phyloP scores from a whole-genome alignment of 2,113 vertebrate species.

The Baryphthengus martii region DNA sequence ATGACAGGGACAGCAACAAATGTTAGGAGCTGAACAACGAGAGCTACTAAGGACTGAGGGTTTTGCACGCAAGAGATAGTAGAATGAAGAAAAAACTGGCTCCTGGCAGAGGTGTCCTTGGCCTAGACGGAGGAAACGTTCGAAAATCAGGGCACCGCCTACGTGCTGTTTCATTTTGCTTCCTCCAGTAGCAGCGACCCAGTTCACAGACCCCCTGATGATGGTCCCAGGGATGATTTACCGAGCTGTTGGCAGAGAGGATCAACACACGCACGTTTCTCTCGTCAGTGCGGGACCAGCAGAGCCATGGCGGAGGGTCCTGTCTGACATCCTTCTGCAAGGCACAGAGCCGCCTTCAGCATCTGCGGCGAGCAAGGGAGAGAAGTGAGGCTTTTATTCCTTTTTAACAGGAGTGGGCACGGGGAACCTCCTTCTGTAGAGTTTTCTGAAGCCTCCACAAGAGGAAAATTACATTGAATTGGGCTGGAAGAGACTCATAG shows the following conservation, averaged over 20 bases:
- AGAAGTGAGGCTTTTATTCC: not conserved
- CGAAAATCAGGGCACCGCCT: not conserved
- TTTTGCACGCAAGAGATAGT: not conserved
- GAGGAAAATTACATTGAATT: not conserved
- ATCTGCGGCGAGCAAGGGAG: fast-evolving
- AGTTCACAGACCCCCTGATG: not conserved
- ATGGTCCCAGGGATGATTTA: not conserved
- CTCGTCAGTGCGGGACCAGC: not conserved
- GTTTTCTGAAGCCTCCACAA: not conserved
- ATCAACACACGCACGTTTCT: not conserved
- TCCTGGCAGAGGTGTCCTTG: not conserved
- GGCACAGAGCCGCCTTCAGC: not conserved
- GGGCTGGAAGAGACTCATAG: not conserved
- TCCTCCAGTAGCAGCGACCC: not conserved
- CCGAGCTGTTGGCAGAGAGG: not conserved
- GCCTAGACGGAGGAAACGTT: not conserved
- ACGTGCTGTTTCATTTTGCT: not conserved
- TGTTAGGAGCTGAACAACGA: not conserved
- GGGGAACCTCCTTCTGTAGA: not conserved
- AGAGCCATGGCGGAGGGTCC: fast-evolving
- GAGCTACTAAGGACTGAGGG: not conserved
- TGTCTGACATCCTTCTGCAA: not conserved
- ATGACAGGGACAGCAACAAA: not conserved
- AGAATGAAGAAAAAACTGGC: not conserved
- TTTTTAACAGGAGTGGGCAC: not conserved